These are phyloP conservation scores for Glyphotaelius pellucidus DNA, from an alignment of 2,888 invertebrate species.

Conservation along the genomic window DNA sequence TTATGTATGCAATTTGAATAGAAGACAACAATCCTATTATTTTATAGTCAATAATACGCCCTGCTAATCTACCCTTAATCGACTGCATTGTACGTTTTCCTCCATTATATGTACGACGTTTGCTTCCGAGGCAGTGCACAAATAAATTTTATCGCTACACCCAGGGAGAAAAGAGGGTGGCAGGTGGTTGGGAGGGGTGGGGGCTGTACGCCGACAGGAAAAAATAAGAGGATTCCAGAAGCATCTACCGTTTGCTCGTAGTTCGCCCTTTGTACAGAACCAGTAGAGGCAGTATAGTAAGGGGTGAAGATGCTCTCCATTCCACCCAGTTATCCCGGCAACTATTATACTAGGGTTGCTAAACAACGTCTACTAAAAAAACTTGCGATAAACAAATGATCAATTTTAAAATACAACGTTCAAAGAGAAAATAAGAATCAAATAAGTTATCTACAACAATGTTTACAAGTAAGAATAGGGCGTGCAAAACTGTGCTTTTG, in stretches of 20 bases:
- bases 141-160: constrained; percentile 66
- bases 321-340: constrained; percentile 59
- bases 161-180: constrained; percentile 58
- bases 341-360: constrained; percentile 61
- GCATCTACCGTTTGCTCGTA: constrained; percentile 50
- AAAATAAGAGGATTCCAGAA: constrained; percentile 56
- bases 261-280: constrained; percentile 43
- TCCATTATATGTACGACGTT: constrained; percentile 61
- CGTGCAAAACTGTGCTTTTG: constrained; percentile 50
- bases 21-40: constrained; percentile 48
- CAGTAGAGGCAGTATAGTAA: constrained; percentile 43
- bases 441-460: constrained; percentile 46
- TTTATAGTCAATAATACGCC: constrained; percentile 64
- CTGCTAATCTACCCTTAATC: constrained; percentile 63
- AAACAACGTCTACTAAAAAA: constrained; percentile 47
- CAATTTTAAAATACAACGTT: constrained; percentile 45
- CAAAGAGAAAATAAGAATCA: constrained; percentile 39
- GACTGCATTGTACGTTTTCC: constrained; percentile 64
- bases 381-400: constrained; percentile 48
- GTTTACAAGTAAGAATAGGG: constrained; percentile 44
- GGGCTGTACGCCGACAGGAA: constrained; percentile 60
- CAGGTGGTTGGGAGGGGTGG: constrained; percentile 48
- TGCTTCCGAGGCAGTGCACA: constrained; percentile 61
- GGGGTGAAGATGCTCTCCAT: constrained; percentile 60
- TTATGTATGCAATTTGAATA: background rate